Evolutionary conservation across 2,113 vertebrate species (phyloP).

Genomic region (Ailurus styani): DNA sequence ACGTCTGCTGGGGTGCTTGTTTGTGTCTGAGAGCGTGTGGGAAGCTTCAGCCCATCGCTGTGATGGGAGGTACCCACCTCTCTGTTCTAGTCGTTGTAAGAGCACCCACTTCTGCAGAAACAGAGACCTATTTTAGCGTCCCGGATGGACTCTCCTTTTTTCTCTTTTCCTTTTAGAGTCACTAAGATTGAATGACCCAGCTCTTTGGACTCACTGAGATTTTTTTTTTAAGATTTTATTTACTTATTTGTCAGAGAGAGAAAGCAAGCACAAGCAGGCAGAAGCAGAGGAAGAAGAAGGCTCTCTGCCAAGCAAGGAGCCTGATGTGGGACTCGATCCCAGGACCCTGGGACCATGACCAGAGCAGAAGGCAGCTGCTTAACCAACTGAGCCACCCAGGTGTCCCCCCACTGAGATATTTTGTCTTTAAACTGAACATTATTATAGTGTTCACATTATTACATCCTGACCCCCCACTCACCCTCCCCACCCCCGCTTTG

Average conservation of each 20-base stretch:
- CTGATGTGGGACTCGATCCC: too few species aligned
- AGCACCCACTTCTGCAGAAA: not conserved
- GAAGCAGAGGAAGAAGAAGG: too few species aligned
- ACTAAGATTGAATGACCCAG: not conserved
- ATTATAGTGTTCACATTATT: not conserved
- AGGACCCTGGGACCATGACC: too few species aligned
- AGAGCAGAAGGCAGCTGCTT: too few species aligned
- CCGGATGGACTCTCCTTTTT: not conserved
- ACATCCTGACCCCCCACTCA: not conserved
- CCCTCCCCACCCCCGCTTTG: accelerated
- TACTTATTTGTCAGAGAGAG: too few species aligned
- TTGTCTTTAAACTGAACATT: too few species aligned
- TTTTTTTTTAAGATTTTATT: too few species aligned
- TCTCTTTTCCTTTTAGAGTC: not conserved
- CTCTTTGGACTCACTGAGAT: not conserved
- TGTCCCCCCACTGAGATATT: too few species aligned
- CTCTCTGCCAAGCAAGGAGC: too few species aligned
- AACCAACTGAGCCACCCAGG: too few species aligned
- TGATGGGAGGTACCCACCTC: not conserved
- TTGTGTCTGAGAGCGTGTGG: not conserved
- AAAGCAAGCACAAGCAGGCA: too few species aligned
- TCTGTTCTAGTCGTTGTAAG: not conserved
- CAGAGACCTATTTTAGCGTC: not conserved
- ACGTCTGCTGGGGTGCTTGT: not conserved
- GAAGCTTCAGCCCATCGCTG: not conserved